phyloP scores from a whole-genome alignment of 2,888 invertebrate genomes.

The Gortyna flavago region DNA sequence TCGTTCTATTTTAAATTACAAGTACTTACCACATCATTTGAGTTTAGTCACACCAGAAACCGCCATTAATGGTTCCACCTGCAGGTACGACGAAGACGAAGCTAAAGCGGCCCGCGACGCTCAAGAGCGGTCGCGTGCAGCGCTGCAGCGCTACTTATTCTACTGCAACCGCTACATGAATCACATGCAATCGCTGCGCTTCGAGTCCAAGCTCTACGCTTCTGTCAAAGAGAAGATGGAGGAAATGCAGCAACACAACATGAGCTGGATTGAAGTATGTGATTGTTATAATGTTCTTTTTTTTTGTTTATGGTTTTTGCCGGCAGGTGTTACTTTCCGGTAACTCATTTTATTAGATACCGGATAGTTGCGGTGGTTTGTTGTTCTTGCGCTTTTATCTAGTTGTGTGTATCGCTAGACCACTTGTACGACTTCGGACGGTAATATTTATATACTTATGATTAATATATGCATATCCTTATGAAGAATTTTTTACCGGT shows the following conservation, averaged over 20 bases:
- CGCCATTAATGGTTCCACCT: neutral
- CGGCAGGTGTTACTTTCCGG: neutral
- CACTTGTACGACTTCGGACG: neutral
- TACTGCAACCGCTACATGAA: slow-evolving; percentile 99
- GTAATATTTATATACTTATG: too few relatives aligned
- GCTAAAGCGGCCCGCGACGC: slow-evolving; percentile 99
- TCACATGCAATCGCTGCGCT: slow-evolving; percentile 99
- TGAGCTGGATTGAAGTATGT: slow-evolving; percentile 99
- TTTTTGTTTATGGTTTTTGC: neutral
- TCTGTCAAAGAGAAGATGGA: slow-evolving; percentile 99
- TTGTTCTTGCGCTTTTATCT: neutral
- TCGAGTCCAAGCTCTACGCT: slow-evolving; percentile 99
- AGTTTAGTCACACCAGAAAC: neutral
- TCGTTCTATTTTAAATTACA: neutral
- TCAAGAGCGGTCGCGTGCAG: slow-evolving; percentile 97
- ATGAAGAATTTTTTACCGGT: too few relatives aligned
- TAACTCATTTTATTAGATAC: neutral
- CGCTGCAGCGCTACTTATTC: slow-evolving; percentile 98
- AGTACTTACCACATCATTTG: slow-evolving; percentile 1
- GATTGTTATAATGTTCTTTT: neutral
- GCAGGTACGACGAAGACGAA: slow-evolving; percentile 97
- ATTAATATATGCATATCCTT: too few relatives aligned
- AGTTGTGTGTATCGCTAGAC: neutral
- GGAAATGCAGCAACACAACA: slow-evolving; percentile 99
- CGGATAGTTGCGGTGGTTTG: neutral